Percentiles rank a stretch among this genome's conserved stretches.
phyloP scores from a whole-genome alignment of 2,888 invertebrate species.

The Podabrus alpinus region DNA sequence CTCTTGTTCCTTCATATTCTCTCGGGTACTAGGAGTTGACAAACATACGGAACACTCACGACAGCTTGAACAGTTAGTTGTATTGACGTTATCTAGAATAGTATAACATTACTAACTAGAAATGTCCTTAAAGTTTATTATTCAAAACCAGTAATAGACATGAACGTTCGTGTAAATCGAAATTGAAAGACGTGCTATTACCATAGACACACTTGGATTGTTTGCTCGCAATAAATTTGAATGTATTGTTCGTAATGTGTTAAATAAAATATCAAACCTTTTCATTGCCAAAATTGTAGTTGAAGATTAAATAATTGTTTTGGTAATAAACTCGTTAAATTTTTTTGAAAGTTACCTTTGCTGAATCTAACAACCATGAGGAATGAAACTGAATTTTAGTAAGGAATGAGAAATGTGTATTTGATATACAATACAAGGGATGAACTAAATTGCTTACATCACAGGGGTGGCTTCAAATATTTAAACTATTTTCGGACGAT shows the following conservation, averaged over 20 bases:
- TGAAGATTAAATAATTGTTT: background rate
- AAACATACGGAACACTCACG: conserved; percentile 17
- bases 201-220: background rate
- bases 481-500: background rate
- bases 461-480: background rate
- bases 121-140: conserved; percentile 23
- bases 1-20: conserved; percentile 16
- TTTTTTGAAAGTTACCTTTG: background rate
- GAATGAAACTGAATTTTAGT: background rate
- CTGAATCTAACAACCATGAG: background rate
- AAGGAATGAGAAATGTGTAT: background rate
- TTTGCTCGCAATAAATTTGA: background rate
- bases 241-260: background rate
- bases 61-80: conserved; percentile 9
- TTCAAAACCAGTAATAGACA: conserved; percentile 16
- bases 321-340: background rate
- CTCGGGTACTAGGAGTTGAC: conserved; percentile 11
- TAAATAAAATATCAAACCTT: background rate
- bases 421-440: background rate
- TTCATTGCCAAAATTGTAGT: no score
- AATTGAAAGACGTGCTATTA: conserved; percentile 4
- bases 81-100: conserved; percentile 20
- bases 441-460: background rate
- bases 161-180: conserved; percentile 4
- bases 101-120: conserved; percentile 20